Conservation (phyloP, 2,797 vertebrate genomes). For the Eutrigla gurnardus region DNA sequence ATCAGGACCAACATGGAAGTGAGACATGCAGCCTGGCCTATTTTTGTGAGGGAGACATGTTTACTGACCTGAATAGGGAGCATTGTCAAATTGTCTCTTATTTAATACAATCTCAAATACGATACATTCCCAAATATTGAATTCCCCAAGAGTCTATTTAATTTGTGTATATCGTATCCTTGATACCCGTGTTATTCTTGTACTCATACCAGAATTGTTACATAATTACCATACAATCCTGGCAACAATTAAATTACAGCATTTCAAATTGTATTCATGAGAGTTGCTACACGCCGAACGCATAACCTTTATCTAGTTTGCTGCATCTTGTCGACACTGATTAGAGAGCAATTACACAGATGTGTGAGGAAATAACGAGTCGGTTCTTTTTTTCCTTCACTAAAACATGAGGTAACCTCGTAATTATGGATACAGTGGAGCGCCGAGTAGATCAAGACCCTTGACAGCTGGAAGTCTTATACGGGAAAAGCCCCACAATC, state of each 20-base stretch:
- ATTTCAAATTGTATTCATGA: slow-evolving; percentile 62
- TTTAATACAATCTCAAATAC: slow-evolving; percentile 3
- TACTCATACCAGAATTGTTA: slow-evolving; percentile 32
- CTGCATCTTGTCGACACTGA: slow-evolving; percentile 65
- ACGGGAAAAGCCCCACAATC: slow-evolving; percentile 35
- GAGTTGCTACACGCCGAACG: slow-evolving; percentile 47
- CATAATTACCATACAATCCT: slow-evolving; percentile 61
- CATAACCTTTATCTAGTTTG: slow-evolving; percentile 62
- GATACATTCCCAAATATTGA: not conserved
- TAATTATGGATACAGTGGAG: slow-evolving; percentile 45
- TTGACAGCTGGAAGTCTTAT: slow-evolving; percentile 36
- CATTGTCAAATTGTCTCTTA: not conserved
- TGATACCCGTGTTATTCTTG: slow-evolving; percentile 3
- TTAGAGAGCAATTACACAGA: slow-evolving; percentile 65
- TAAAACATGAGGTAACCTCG: slow-evolving; percentile 48
- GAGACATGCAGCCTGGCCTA: slow-evolving; percentile 26
- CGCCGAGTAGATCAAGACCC: slow-evolving; percentile 29
- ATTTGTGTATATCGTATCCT: slow-evolving; percentile 14
- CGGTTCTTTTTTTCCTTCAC: slow-evolving; percentile 25
- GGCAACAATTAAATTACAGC: slow-evolving; percentile 61
- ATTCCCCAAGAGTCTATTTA: slow-evolving; percentile 1
- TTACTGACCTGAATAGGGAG: slow-evolving; percentile 4
- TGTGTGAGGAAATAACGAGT: slow-evolving; percentile 58
- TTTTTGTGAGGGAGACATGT: slow-evolving; percentile 35
- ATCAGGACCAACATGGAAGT: slow-evolving; percentile 54